Evolutionary conservation across 2,797 vertebrate genomes (phyloP), one percentile per base, ranked within the genome.

Genomic region (Caiman crocodilus): DNA sequence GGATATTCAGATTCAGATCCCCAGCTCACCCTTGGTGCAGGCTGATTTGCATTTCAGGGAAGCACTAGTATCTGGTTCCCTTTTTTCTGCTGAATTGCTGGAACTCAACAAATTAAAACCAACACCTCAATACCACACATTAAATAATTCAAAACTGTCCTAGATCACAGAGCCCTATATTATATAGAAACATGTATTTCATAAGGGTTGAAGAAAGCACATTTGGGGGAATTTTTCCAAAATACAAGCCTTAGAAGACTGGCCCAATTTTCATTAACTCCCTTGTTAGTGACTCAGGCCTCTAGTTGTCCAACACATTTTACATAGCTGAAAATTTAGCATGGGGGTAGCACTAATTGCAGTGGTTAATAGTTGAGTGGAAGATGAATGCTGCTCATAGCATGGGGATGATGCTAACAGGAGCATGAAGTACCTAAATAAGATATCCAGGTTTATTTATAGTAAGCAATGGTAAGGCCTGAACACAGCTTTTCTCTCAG

Each of bases 371-470:
- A 26, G 32, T 73, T 94, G 79, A 30, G 73, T 61, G 32, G 32
- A 84, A 69, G 78, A 73, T 16, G 57, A 79, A 90, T 69, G 73
- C 42, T 76, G 59, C 64, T 85, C 82, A 74, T 85, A 58, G 81
- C 7, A 3, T 2, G 28, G 0, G 0, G 65, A 0, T 0, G 58
- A 35, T 0, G 0, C 56, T 69, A 85, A 84, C 73, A 88, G 90
- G 91, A 69, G 67, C 80, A 82, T 5, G 15, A 78, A 16, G 58
- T 78, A 56, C 10, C 76, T 84, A 73, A 25, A 32, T 50, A 59
- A 78, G 87, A 69, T 23, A 14, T 73, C 59, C 58, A 65, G 82
- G 35, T 23, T 87, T 94, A 84, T 69, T 88, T 92, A 89, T 9
- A 89, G 80, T 67, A 58, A 78, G 42, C 12, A 69, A 64, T 18